Conservation (phyloP, 92 coral and sea anemone genomes). For the Phymanthus crucifer region DNA sequence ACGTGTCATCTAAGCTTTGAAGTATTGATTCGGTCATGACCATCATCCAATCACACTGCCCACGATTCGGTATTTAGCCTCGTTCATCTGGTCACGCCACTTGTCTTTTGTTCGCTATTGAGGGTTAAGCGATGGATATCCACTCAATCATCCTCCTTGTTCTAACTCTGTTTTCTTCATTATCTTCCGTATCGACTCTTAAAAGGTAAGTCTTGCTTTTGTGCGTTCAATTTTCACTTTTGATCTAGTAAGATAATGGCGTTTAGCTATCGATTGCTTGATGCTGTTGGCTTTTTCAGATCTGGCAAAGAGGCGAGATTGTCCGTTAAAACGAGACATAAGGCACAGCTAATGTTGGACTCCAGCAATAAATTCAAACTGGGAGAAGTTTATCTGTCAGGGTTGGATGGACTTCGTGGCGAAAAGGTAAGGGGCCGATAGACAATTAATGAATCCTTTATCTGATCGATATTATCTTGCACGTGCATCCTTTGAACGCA, state of each 20-base stretch:
- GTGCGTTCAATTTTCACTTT: not conserved
- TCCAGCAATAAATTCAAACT: slow-evolving; percentile 51
- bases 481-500: not conserved
- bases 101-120: slow-evolving; percentile 7
- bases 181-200: not conserved
- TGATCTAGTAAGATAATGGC: not conserved
- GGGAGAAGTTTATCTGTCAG: slow-evolving; percentile 72
- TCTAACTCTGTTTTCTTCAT: not conserved
- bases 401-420: slow-evolving; percentile 63
- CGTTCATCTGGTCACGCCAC: slow-evolving; percentile 7
- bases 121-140: slow-evolving; percentile 13
- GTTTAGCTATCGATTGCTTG: not conserved
- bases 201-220: slow-evolving; percentile 3
- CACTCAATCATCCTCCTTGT: not conserved
- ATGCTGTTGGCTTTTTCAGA: slow-evolving; percentile 17
- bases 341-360: slow-evolving; percentile 56
- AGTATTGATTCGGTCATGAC: slow-evolving; percentile 65
- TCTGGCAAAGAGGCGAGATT: slow-evolving; percentile 52
- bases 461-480: not conserved
- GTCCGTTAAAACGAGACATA: slow-evolving; percentile 45
- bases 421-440: slow-evolving; percentile 40
- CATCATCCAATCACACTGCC: slow-evolving; percentile 24
- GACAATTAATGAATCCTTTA: not conserved
- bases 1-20: slow-evolving; percentile 60
- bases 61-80: not conserved